These are phyloP conservation scores for Hydrolagus affinis DNA, from an alignment of 2,113 vertebrate genomes.

Conservation along the genomic window DNA sequence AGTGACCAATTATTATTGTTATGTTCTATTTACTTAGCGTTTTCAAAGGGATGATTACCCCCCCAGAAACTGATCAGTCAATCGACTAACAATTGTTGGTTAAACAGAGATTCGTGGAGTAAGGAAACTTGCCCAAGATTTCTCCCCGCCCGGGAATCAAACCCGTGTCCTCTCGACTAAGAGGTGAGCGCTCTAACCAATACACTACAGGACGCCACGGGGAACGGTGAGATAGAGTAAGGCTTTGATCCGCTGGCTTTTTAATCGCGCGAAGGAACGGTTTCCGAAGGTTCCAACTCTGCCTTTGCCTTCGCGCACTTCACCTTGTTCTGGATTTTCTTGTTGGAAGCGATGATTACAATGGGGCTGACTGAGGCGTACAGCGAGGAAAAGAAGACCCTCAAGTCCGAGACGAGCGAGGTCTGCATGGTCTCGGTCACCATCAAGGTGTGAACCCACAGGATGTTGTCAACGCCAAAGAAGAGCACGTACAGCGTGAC, in stretches of 20 bases:
- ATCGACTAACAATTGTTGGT: too few relatives aligned
- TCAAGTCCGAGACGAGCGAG: conserved; percentile 53
- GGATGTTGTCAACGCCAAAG: conserved; percentile 55
- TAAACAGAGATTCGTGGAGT: too few relatives aligned
- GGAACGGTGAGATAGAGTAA: too few relatives aligned
- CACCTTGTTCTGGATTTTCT: conserved; percentile 51
- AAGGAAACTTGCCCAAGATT: too few relatives aligned
- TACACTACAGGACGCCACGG: too few relatives aligned
- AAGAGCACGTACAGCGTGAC: conserved; percentile 54
- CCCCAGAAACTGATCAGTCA: too few relatives aligned
- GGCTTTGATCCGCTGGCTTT: not conserved
- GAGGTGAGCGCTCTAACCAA: too few relatives aligned
- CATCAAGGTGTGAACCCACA: conserved; percentile 54
- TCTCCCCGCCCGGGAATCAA: too few relatives aligned
- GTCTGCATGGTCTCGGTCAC: conserved; percentile 48
- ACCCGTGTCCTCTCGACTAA: too few relatives aligned
- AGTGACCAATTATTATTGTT: too few relatives aligned
- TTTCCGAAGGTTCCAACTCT: conserved; percentile 34
- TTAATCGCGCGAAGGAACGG: conserved; percentile 13
- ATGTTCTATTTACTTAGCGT: too few relatives aligned
- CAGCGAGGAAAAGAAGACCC: conserved; percentile 57
- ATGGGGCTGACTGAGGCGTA: conserved; percentile 56
- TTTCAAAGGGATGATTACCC: too few relatives aligned
- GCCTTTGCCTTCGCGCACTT: conserved; percentile 40
- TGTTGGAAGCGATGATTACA: conserved; percentile 56